phyloP scores from a whole-genome alignment of 2,888 invertebrate genomes.

The Slavum lentiscoides region DNA sequence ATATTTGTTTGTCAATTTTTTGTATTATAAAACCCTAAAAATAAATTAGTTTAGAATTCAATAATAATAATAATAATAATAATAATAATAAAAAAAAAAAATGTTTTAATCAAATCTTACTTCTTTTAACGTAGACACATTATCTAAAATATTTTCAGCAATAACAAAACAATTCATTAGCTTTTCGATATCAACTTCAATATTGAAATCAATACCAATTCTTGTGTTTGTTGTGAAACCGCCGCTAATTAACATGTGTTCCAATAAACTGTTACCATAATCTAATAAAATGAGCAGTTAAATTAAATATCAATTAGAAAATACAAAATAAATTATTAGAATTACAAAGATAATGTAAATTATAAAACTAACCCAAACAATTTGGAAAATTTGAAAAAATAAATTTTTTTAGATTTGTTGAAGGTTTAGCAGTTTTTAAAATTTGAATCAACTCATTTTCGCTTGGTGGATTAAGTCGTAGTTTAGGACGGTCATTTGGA shows the following conservation, averaged over 20 bases:
- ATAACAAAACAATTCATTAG: slow-evolving; percentile 70
- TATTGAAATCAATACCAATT: slow-evolving; percentile 70
- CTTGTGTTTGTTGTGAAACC: slow-evolving; percentile 68
- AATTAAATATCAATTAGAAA: neutral
- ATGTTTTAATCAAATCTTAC: slow-evolving; percentile 8
- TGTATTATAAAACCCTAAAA: slow-evolving; percentile 80
- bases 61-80: too few relatives aligned
- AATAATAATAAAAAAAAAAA: too few relatives aligned
- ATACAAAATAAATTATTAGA: neutral
- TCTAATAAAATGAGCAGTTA: slow-evolving; percentile 63
- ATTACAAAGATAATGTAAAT: neutral
- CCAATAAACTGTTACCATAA: slow-evolving; percentile 88
- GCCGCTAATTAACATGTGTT: slow-evolving; percentile 79
- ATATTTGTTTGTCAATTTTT: slow-evolving; percentile 72
- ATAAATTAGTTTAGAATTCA: slow-evolving; percentile 28
- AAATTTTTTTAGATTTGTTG: slow-evolving; percentile 78
- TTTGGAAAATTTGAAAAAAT: slow-evolving; percentile 69
- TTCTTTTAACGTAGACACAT: slow-evolving; percentile 58
- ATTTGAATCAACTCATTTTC: slow-evolving; percentile 66
- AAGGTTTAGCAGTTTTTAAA: slow-evolving; percentile 69
- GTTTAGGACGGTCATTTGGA: slow-evolving; percentile 76
- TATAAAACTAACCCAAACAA: slow-evolving; percentile 31
- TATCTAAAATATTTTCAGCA: slow-evolving; percentile 69
- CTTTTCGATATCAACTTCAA: slow-evolving; percentile 67
- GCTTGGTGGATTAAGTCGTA: slow-evolving; percentile 64